Base-by-base conservation (phyloP, 53 echinoderm and acorn worm species). In the Luidia sarsii region DNA sequence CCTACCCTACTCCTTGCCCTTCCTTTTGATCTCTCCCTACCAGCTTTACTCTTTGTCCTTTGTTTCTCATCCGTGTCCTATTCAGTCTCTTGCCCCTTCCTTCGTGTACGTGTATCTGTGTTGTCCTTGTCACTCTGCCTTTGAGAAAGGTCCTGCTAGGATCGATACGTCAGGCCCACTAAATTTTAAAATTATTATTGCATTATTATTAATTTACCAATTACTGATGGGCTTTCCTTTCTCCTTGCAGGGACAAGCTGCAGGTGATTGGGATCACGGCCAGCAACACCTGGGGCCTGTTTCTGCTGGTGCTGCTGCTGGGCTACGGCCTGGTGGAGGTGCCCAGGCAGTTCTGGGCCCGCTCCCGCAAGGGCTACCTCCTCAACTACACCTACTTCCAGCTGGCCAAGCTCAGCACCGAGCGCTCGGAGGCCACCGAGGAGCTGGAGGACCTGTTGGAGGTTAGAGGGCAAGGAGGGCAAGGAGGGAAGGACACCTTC, bases 291-390 rank as follows among this genome's bases (percentile, higher is more conserved):
- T 99, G 94, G 94, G 99, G 99, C 62, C 64, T 99, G 32, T 89
- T 99, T 63, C 86, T 99, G 38, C 85, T 99, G 68, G 92, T 99
- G n/a, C 64, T 99, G 34, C 71, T 99, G 30, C 75, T 99, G 8
- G 99, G 99, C 19, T 99, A 99, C 52, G 99, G 99, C 2, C 52
- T 99, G 82, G 99, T 99, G 56, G 99, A 99, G 70, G 99, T 99
- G 27, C 99, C 99, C n/a, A 80, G 99, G 28, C 86, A 91, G 57
- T 94, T 79, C 83, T 99, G 99, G 99, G 75, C 85, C 7, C 84
- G 85, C 65, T 88, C 99, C 20, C 89, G 79, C 75, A 83, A 89
- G 48, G 94, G 91, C 3, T 99, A 94, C 83, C 80, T 83, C 24
- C 87, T 99, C 13, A 80, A 86, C 18, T 85, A 87, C 57, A 91